These are phyloP conservation scores for Gobiocypris rarus DNA, from an alignment of 2,113 vertebrate genomes.

Conservation along the genomic window DNA sequence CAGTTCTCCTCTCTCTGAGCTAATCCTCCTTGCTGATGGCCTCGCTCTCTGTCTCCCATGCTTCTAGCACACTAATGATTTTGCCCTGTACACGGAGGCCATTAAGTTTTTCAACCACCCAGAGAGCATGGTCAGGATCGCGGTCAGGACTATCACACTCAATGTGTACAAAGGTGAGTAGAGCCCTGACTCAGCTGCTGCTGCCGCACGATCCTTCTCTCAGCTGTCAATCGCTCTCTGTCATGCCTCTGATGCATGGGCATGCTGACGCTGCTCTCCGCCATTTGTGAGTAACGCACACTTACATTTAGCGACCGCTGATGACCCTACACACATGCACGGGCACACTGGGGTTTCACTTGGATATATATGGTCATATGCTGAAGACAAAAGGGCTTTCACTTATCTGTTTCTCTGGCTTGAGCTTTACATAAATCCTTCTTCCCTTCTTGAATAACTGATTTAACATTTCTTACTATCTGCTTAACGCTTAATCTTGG, in stretches of 20 bases:
- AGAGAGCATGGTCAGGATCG: slow-evolving; percentile 99
- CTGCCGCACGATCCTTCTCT: slow-evolving; percentile 39
- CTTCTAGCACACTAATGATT: slow-evolving; percentile 98
- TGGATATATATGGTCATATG: not conserved
- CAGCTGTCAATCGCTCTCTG: slow-evolving; percentile 48
- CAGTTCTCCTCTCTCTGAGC: slow-evolving; percentile 58
- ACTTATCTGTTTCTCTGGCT: slow-evolving; percentile 6
- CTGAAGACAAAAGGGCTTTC: not conserved
- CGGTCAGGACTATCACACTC: slow-evolving; percentile 96
- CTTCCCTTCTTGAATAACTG: not conserved
- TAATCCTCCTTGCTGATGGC: slow-evolving; percentile 64
- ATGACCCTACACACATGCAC: not conserved
- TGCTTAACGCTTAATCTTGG: not conserved
- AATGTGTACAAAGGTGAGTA: slow-evolving; percentile 98
- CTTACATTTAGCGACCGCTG: slow-evolving; percentile 1
- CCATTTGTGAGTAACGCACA: slow-evolving; percentile 50
- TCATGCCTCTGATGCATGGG: slow-evolving; percentile 61
- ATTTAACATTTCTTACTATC: not conserved
- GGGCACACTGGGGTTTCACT: not conserved
- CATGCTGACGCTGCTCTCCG: slow-evolving; percentile 54
- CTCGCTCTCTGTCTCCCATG: slow-evolving; percentile 71
- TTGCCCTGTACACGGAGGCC: slow-evolving; percentile 99
- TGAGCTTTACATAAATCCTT: not conserved
- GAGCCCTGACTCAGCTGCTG: slow-evolving; percentile 38
- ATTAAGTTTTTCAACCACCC: slow-evolving; percentile 99